phyloP scores from a whole-genome alignment of 2,797 vertebrate species.

The Falco columbarius region DNA sequence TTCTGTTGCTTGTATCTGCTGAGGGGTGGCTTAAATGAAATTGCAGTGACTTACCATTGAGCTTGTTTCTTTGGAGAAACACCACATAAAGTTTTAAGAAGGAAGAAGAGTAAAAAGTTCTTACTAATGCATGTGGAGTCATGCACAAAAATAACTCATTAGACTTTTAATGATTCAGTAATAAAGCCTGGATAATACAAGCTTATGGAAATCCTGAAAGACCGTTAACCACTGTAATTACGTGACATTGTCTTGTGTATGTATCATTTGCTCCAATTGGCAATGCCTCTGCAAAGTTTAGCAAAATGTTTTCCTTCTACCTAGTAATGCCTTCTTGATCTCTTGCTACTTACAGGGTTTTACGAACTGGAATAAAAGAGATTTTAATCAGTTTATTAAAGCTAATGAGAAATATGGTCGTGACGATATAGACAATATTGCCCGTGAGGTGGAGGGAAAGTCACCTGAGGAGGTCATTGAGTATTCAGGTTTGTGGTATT shows the following conservation, averaged over 20 bases:
- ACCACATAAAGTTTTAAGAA: background rate
- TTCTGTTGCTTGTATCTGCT: background rate
- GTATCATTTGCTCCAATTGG: too few species aligned
- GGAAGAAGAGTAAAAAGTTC: background rate
- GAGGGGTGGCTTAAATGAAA: background rate
- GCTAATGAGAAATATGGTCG: constrained; percentile 90
- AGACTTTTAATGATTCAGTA: constrained; percentile 10
- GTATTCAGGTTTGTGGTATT: constrained; percentile 82
- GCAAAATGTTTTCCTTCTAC: background rate
- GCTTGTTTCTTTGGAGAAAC: background rate
- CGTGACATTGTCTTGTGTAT: background rate
- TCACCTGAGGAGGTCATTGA: constrained; percentile 89
- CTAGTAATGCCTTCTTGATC: background rate
- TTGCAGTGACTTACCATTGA: background rate
- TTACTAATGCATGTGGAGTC: background rate
- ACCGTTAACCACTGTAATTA: background rate
- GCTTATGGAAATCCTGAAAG: constrained; percentile 12
- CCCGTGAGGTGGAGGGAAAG: constrained; percentile 88
- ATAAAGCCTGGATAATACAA: background rate
- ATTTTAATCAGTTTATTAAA: constrained; percentile 92
- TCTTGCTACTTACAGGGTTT: constrained; percentile 80
- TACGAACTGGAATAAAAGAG: constrained; percentile 89
- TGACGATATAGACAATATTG: constrained; percentile 88
- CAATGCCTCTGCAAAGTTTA: background rate
- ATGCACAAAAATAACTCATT: background rate